Evolutionary conservation across 2,888 invertebrate species (phyloP).

Genomic region (Drosophila pseudotalamancana): DNA sequence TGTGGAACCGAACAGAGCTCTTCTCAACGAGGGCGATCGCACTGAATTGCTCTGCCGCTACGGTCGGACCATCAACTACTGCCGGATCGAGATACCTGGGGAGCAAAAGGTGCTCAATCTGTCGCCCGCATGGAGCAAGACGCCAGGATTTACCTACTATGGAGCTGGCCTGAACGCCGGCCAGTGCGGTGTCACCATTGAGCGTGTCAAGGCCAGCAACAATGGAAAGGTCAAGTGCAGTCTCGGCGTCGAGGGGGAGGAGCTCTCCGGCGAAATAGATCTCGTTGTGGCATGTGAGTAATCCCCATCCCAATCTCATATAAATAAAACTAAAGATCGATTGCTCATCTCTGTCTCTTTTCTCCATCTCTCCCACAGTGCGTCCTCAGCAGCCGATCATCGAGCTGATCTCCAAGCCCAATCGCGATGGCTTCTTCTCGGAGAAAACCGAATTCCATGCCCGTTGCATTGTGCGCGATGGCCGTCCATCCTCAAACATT

Average conservation of each 20-base stretch:
- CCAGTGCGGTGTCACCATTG: conserved; percentile 90
- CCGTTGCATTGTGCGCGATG: conserved; percentile 88
- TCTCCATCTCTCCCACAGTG: conserved; percentile 56
- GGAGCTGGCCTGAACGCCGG: conserved; percentile 87
- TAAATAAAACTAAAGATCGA: background rate
- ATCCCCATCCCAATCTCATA: background rate
- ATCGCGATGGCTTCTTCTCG: conserved; percentile 78
- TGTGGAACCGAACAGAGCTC: conserved; percentile 81
- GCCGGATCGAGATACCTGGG: conserved; percentile 85
- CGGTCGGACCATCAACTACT: conserved; percentile 80
- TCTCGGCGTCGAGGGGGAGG: conserved; percentile 87
- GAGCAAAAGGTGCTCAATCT: conserved; percentile 84
- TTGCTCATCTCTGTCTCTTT: background rate
- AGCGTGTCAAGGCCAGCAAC: conserved; percentile 87
- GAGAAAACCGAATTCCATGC: conserved; percentile 88
- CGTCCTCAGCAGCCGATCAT: conserved; percentile 82
- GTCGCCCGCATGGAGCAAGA: conserved; percentile 84
- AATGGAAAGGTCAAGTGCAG: conserved; percentile 90
- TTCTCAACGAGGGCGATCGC: conserved; percentile 82
- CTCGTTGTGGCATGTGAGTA: conserved; percentile 90
- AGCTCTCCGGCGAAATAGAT: conserved; percentile 87
- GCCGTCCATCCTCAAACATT: conserved; percentile 91
- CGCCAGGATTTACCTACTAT: conserved; percentile 85
- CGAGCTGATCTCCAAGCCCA: conserved; percentile 69
- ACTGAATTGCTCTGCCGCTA: conserved; percentile 82